phyloP scores from a whole-genome alignment of 1,140 invertebrate species.

The Metopolophium dirhodum region DNA sequence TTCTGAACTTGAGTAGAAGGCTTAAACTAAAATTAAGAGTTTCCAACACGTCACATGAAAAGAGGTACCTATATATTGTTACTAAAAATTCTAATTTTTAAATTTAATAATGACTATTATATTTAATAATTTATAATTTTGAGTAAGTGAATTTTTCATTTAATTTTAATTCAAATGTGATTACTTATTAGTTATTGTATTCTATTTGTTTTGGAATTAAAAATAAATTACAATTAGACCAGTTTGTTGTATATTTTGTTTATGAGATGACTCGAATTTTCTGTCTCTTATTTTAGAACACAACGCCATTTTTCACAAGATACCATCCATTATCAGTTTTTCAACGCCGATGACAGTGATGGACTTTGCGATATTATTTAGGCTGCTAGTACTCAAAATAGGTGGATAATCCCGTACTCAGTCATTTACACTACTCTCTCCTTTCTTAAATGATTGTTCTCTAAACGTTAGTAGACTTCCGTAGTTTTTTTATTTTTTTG shows the following conservation, averaged over 20 bases:
- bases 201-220: not conserved
- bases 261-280: not conserved
- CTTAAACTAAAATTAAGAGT: too few species aligned
- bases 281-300: not conserved
- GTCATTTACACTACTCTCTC: not conserved
- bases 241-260: not conserved
- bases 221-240: not conserved
- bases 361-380: constrained; percentile 18
- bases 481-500: constrained; percentile 4
- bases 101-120: not conserved
- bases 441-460: not conserved
- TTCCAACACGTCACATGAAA: too few species aligned
- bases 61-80: too few species aligned
- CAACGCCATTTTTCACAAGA: not conserved
- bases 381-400: constrained; percentile 22
- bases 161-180: not conserved
- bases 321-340: constrained; percentile 26
- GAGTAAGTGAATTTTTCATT: not conserved
- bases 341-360: constrained; percentile 32
- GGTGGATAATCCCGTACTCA: constrained; percentile 1
- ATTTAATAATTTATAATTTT: not conserved
- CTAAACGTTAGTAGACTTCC: not conserved
- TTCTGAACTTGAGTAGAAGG: too few species aligned
- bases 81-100: too few species aligned
- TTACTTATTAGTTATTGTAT: not conserved